These are phyloP conservation scores for Bombus sylvicola DNA, from an alignment of 1,140 invertebrate genomes.

Conservation along the genomic window DNA sequence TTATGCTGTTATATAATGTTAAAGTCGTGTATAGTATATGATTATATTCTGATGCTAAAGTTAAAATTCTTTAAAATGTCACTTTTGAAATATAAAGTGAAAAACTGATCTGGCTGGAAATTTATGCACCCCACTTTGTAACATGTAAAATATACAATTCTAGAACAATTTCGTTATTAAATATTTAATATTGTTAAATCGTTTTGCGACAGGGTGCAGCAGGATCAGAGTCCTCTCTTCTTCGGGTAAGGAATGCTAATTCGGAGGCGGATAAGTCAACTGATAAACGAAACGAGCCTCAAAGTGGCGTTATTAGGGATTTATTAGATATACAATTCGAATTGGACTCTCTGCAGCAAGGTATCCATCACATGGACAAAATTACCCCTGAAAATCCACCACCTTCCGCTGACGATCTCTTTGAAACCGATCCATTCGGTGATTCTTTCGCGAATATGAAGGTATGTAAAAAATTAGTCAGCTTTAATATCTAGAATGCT, in stretches of 20 bases:
- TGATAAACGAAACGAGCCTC: slow-evolving; percentile 77
- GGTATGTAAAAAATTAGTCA: slow-evolving; percentile 71
- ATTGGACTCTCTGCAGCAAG: slow-evolving; percentile 93
- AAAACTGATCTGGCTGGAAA: not conserved
- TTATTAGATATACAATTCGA: slow-evolving; percentile 97
- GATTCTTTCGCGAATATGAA: slow-evolving; percentile 90
- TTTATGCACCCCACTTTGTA: not conserved
- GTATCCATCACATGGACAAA: slow-evolving; percentile 93
- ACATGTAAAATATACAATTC: not conserved
- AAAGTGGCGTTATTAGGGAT: slow-evolving; percentile 87
- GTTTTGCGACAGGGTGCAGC: slow-evolving; percentile 74
- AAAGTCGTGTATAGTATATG: not conserved
- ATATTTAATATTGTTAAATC: not conserved
- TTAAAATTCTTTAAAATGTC: not conserved
- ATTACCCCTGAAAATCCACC: slow-evolving; percentile 89
- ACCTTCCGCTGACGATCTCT: slow-evolving; percentile 84
- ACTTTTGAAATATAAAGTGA: not conserved
- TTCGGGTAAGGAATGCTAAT: slow-evolving; percentile 70
- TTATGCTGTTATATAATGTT: not conserved
- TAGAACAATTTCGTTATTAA: not conserved
- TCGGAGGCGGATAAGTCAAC: slow-evolving; percentile 74
- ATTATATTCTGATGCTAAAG: no score
- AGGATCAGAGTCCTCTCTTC: slow-evolving; percentile 76
- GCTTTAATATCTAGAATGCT: not conserved
- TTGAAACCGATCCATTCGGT: slow-evolving; percentile 88